Conservation (phyloP, 2,113 vertebrate genomes). For the Plectropomus leopardus region DNA sequence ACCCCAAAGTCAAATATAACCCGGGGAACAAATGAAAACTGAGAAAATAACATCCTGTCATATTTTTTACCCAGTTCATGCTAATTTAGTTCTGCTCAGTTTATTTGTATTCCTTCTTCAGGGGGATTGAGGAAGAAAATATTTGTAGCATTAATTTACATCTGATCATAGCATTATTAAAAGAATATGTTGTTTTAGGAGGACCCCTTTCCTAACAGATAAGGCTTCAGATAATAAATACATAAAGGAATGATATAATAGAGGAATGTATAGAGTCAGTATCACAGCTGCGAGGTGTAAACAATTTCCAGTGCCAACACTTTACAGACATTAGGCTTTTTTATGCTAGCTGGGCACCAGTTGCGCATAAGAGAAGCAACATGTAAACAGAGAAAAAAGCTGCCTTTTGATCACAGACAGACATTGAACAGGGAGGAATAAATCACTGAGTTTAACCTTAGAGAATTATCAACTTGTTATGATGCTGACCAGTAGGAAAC, state of each 20-base stretch:
- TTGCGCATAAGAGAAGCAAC: slow-evolving; percentile 48
- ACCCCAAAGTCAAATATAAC: slow-evolving; percentile 1
- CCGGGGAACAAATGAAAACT: not conserved
- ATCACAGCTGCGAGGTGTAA: slow-evolving; percentile 85
- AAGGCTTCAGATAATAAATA: slow-evolving; percentile 42
- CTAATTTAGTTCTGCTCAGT: not conserved
- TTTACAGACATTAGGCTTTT: slow-evolving; percentile 73
- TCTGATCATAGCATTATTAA: slow-evolving; percentile 19
- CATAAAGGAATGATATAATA: slow-evolving; percentile 84
- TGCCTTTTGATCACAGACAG: slow-evolving; percentile 66
- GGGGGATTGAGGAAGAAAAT: slow-evolving; percentile 24
- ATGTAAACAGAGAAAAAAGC: slow-evolving; percentile 71
- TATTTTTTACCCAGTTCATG: not conserved
- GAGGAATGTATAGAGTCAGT: slow-evolving; percentile 70
- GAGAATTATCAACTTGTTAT: slow-evolving; percentile 20
- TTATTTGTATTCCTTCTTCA: slow-evolving; percentile 3
- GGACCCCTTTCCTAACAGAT: slow-evolving; percentile 3
- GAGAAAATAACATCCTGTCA: not conserved
- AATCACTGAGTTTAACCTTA: slow-evolving; percentile 47
- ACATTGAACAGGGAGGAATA: slow-evolving; percentile 31
- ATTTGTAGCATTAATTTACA: not conserved
- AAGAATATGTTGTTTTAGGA: slow-evolving; percentile 17
- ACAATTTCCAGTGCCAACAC: slow-evolving; percentile 88
- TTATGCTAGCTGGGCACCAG: slow-evolving; percentile 55
- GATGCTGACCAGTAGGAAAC: slow-evolving; percentile 7